Percentiles rank a stretch among this genome's conserved stretches.
Conservation (phyloP, 2,888 invertebrate genomes). For the Druceiella hillmani region DNA sequence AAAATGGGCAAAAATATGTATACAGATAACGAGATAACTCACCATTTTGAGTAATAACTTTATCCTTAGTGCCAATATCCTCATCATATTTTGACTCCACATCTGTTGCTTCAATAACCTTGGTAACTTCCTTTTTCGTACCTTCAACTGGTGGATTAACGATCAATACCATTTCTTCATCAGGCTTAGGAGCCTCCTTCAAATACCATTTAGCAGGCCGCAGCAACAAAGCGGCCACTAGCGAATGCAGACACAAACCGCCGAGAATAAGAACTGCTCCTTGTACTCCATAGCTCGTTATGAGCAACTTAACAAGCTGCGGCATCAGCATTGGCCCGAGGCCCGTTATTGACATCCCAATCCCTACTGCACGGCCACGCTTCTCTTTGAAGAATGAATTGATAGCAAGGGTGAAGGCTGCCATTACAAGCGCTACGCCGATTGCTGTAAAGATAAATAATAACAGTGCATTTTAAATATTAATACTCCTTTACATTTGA, state of each 20-base stretch:
- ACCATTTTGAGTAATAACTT: conserved; percentile 6
- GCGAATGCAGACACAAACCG: conserved; percentile 55
- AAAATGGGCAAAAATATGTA: too few relatives aligned
- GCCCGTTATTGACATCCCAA: conserved; percentile 60
- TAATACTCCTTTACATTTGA: too few relatives aligned
- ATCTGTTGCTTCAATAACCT: too few relatives aligned
- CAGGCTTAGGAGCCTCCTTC: conserved; percentile 32
- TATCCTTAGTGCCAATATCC: not conserved
- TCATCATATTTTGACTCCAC: conserved; percentile 2
- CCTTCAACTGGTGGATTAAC: conserved; percentile 24
- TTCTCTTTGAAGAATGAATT: conserved; percentile 61
- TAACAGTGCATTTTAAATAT: not conserved
- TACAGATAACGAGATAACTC: too few relatives aligned
- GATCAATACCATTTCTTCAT: conserved; percentile 38
- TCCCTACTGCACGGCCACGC: conserved; percentile 56
- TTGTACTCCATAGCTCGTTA: conserved; percentile 52
- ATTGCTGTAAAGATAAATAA: conserved; percentile 46
- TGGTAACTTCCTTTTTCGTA: too few relatives aligned
- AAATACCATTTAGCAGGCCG: conserved; percentile 66
- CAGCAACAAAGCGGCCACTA: conserved; percentile 54
- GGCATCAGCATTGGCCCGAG: conserved; percentile 64
- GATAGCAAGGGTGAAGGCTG: conserved; percentile 57
- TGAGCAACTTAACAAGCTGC: conserved; percentile 50
- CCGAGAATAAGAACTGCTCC: conserved; percentile 58
- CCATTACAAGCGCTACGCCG: conserved; percentile 55